Evolutionary conservation across 2,888 invertebrate species (phyloP), one percentile per base, ranked within the genome.

Genomic region (Platycheirus rosarum): DNA sequence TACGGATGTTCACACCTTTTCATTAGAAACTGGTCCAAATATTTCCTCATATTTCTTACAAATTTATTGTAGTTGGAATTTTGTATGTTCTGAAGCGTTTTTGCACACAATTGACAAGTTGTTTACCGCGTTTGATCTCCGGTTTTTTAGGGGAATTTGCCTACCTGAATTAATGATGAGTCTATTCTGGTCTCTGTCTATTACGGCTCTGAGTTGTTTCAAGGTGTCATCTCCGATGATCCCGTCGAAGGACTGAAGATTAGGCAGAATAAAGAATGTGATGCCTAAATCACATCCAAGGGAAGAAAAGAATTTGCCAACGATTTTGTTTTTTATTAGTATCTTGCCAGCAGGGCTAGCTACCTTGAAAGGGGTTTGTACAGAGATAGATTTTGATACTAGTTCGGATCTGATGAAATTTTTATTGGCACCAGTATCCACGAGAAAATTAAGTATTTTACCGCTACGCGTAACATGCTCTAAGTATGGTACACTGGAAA

Each of bases 401-500:
- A 32, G 8, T 32, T 32, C 5, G 29, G 29, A 32, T 6, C 13
- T 68, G 6, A 55, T 68, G 14, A 53, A 53, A 42, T 42, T 29
- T 37, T 48, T 48, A 9, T 49, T 49, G 1, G 11, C 16, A 8
- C 20, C 40, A 26, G 40, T 57, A 26, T 57, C 40, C 29, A 42
- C 18, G 16, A 57, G 42, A 18, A 46, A 60, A 48, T 63, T 5
- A 6, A 37, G 20, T 7, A 11, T 65, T 49, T 65, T 65, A 18
- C 37, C 49, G 14, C 49, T 23, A 16, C 23, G 40, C 14, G 49
- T 65, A 44, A 23, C 55, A 37, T 68, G 55, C 55, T 55, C 53
- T 44, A 44, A 9, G 53, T 65, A 51, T 51, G 65, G 26, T 51
- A 48, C 63, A 23, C 51, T 51, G 51, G 53, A 53, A 66, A 53